Conservation (phyloP, 2,113 vertebrate species). For the Apteryx mantelli region DNA sequence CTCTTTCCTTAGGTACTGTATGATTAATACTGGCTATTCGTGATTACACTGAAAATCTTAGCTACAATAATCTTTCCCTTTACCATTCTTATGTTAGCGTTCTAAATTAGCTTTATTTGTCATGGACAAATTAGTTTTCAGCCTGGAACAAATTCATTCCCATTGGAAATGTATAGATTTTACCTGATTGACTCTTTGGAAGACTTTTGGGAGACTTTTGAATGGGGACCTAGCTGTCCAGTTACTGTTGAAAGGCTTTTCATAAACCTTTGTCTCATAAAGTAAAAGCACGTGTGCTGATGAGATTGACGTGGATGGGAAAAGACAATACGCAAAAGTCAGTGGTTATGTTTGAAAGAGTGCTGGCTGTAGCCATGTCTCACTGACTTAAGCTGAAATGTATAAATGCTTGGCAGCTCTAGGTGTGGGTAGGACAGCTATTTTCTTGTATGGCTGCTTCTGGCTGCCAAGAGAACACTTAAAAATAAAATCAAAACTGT, state of each 20-base stretch:
- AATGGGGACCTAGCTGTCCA: neutral
- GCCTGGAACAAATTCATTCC: neutral
- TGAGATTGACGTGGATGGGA: neutral
- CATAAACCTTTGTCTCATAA: neutral
- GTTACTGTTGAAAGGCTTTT: neutral
- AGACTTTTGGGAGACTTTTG: neutral
- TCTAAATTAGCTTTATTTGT: neutral
- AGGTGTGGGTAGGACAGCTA: neutral
- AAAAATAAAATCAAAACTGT: neutral
- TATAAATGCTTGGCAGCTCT: neutral
- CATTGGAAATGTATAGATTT: neutral
- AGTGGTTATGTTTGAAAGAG: neutral
- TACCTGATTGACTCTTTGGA: neutral
- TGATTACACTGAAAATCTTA: neutral
- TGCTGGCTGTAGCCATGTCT: neutral
- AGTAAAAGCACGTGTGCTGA: neutral
- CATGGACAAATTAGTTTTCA: neutral
- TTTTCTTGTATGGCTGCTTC: neutral
- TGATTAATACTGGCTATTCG: neutral
- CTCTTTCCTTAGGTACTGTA: neutral
- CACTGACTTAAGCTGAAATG: neutral
- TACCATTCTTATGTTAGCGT: neutral
- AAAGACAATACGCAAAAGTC: neutral
- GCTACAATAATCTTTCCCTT: neutral
- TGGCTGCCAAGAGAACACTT: neutral